Conservation (phyloP, 30 jellyfish, hydroid and myxozoan genomes). For the Pseudorhiza aurosa region DNA sequence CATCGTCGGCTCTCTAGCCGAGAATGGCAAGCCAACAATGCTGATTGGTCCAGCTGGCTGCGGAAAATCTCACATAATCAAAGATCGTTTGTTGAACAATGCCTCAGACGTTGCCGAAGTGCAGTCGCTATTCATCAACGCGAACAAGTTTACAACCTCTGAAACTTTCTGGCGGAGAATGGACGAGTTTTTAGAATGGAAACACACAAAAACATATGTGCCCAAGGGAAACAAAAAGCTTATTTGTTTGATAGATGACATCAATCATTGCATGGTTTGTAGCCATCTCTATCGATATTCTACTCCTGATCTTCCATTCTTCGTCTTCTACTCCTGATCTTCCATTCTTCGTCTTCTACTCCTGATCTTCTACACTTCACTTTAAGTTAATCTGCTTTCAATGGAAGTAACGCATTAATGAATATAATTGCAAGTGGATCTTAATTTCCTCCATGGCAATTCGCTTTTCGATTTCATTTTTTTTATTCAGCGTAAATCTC, state of each 20-base stretch:
- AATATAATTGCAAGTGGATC: no score
- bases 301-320: neutral
- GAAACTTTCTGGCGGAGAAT: slow-evolving; percentile 68
- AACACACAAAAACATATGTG: slow-evolving; percentile 64
- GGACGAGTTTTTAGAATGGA: slow-evolving; percentile 81
- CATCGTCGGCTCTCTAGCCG: slow-evolving; percentile 51
- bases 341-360: neutral
- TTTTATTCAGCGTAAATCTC: no score
- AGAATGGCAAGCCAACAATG: slow-evolving; percentile 50
- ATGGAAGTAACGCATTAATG: no score
- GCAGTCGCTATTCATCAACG: slow-evolving; percentile 56
- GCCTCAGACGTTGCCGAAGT: slow-evolving; percentile 73
- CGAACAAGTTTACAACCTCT: slow-evolving; percentile 65
- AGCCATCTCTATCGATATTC: neutral
- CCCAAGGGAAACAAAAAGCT: slow-evolving; percentile 83
- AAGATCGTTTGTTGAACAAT: slow-evolving; percentile 47
- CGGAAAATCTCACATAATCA: slow-evolving; percentile 75
- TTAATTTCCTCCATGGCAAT: no score
- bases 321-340: neutral
- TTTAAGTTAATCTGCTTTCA: neutral
- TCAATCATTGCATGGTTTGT: slow-evolving; percentile 60
- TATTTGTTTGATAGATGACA: slow-evolving; percentile 72
- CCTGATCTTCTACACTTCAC: neutral
- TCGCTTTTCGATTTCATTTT: no score
- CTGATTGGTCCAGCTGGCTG: slow-evolving; percentile 79